Conservation (phyloP, 1,140 invertebrate species). For the Mya arenaria region DNA sequence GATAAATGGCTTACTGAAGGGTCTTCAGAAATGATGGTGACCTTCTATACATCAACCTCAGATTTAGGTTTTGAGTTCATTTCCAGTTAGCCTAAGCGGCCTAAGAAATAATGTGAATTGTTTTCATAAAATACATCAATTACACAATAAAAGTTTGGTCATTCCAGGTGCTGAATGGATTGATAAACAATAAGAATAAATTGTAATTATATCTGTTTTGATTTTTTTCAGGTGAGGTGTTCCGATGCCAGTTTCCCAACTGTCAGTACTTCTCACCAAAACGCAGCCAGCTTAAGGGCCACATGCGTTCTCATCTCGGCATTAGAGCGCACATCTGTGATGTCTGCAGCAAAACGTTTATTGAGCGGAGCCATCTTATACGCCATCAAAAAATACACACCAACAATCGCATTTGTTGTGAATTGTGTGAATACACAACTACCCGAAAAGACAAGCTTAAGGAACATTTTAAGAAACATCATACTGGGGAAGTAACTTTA, state of each 20-base stretch:
- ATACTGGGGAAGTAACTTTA: conserved; percentile 82
- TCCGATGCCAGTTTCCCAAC: conserved; percentile 84
- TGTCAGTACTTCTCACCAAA: conserved; percentile 87
- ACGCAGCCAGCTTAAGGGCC: conserved; percentile 86
- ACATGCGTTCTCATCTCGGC: conserved; percentile 85
- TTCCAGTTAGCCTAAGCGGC: too few relatives aligned
- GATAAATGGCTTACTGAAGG: too few relatives aligned
- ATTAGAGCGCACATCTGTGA: conserved; percentile 85
- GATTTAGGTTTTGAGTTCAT: too few relatives aligned
- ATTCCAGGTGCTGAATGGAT: too few relatives aligned
- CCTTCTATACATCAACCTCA: too few relatives aligned
- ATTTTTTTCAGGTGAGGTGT: conserved; percentile 83
- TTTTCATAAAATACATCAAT: too few relatives aligned
- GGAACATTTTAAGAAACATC: conserved; percentile 86
- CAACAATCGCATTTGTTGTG: conserved; percentile 83
- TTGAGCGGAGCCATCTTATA: conserved; percentile 87
- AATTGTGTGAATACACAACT: conserved; percentile 86
- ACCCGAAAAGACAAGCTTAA: conserved; percentile 87
- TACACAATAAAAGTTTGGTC: too few relatives aligned
- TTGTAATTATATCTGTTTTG: too few relatives aligned
- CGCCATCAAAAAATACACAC: conserved; percentile 86
- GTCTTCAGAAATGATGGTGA: too few relatives aligned
- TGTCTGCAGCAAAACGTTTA: conserved; percentile 85
- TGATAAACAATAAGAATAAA: not conserved
- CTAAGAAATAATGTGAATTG: too few relatives aligned